A percentile compares a stretch with the other conserved stretches of the same genome.
phyloP scores from a whole-genome alignment of 2,888 invertebrate species.

The Pyrrhia umbra region DNA sequence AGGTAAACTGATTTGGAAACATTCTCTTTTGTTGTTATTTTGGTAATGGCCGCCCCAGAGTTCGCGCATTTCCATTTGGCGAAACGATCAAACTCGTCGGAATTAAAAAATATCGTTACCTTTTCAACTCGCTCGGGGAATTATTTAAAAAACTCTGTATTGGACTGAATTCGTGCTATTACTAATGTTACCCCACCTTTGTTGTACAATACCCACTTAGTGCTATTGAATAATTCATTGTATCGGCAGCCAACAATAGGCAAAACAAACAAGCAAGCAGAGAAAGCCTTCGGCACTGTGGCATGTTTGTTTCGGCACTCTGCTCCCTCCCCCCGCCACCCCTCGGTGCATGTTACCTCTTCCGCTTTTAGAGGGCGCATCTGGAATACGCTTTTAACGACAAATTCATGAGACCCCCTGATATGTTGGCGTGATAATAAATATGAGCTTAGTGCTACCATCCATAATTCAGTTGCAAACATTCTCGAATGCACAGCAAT shows the following conservation, averaged over 20 bases:
- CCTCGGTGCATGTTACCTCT: constrained; percentile 63
- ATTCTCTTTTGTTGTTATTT: constrained; percentile 67
- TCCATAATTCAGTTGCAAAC: constrained; percentile 55
- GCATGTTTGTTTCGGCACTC: constrained; percentile 77
- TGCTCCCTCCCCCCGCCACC: constrained; percentile 43
- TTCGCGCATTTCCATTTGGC: constrained; percentile 53
- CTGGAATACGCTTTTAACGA: constrained; percentile 72
- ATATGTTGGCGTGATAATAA: constrained; percentile 64
- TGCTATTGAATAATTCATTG: constrained; percentile 62
- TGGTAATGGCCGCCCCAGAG: constrained; percentile 57
- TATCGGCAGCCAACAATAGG: constrained; percentile 70
- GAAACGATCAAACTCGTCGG: constrained; percentile 53
- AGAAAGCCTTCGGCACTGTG: constrained; percentile 69
- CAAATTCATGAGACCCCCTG: constrained; percentile 68
- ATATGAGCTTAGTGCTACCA: constrained; percentile 63
- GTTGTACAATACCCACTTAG: constrained; percentile 59
- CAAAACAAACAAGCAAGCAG: constrained; percentile 64
- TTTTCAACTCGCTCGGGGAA: constrained; percentile 43
- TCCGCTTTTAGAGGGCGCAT: constrained; percentile 72
- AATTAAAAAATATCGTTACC: constrained; percentile 56
- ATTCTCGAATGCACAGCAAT: constrained; percentile 48
- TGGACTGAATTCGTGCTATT: constrained; percentile 40
- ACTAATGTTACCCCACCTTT: constrained; percentile 52
- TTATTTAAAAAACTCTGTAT: constrained; percentile 43
- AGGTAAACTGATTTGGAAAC: constrained; percentile 74